phyloP scores from a whole-genome alignment of 92 coral and sea anemone genomes.

The Meandrina meandrites region DNA sequence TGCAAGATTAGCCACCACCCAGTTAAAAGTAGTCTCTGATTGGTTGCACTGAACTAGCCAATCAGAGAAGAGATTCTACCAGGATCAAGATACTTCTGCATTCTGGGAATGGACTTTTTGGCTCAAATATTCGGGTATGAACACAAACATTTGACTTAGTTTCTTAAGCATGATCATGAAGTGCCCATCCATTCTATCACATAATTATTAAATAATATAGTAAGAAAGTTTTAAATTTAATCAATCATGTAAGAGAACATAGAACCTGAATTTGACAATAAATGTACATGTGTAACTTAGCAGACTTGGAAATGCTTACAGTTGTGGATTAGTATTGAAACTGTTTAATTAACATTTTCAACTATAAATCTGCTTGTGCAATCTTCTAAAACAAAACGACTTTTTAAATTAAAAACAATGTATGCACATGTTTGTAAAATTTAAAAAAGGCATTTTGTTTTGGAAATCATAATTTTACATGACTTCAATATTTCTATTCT shows the following conservation, averaged over 20 bases:
- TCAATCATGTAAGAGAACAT: neutral
- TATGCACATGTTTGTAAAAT: no score
- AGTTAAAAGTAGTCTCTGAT: no score
- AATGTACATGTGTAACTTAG: neutral
- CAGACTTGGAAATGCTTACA: neutral
- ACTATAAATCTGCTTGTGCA: neutral
- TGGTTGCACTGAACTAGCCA: no score
- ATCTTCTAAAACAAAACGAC: no score
- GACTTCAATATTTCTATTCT: neutral
- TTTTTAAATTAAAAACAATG: no score
- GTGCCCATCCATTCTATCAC: neutral
- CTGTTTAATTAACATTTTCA: neutral
- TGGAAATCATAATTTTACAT: neutral
- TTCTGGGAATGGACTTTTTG: neutral
- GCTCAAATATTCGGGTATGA: neutral
- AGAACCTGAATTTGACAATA: neutral
- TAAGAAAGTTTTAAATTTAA: neutral
- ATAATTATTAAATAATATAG: neutral
- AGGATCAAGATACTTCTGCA: neutral
- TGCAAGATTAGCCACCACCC: no score
- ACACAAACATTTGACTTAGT: no score
- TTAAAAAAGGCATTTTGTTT: no score
- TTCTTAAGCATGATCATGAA: neutral
- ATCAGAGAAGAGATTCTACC: no score
- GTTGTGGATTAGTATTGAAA: neutral